These are phyloP conservation scores for Bungarus multicinctus DNA, from an alignment of 2,113 vertebrate genomes.

Conservation along the genomic window DNA sequence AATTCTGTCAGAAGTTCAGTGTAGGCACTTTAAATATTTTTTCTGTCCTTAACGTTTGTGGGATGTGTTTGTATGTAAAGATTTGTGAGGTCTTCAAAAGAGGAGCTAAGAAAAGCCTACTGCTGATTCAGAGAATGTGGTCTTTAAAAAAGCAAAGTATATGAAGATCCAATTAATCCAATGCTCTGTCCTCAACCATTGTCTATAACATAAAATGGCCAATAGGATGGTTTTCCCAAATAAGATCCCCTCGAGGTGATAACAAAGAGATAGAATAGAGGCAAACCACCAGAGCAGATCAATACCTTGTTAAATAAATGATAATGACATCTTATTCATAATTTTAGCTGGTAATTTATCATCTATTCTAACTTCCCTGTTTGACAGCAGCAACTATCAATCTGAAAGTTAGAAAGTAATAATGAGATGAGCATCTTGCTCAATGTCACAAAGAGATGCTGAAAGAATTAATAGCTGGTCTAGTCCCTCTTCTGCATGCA, in stretches of 20 bases:
- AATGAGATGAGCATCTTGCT: not conserved
- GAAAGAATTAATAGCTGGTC: not conserved
- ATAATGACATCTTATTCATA: not conserved
- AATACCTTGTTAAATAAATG: not conserved
- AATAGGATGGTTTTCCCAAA: not conserved
- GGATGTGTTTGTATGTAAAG: slow-evolving; percentile 29
- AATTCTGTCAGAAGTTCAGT: not conserved
- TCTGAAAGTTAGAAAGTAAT: not conserved
- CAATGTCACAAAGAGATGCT: not conserved
- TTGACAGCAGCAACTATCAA: not conserved
- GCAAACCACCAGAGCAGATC: not conserved
- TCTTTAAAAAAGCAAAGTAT: slow-evolving; percentile 30
- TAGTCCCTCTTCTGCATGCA: not conserved
- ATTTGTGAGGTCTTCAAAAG: slow-evolving; percentile 40
- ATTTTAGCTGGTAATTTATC: not conserved
- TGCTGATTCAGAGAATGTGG: not conserved
- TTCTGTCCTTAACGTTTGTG: slow-evolving; percentile 41
- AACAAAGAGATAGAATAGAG: not conserved
- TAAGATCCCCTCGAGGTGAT: not conserved
- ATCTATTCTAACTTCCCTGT: not conserved
- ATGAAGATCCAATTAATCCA: not conserved
- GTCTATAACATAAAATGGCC: not conserved
- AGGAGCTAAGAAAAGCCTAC: slow-evolving; percentile 24
- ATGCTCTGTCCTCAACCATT: not conserved
- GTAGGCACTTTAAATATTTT: slow-evolving; percentile 43